Evolutionary conservation across 2,113 vertebrate species (phyloP).

Genomic region (Chaetops frenatus): DNA sequence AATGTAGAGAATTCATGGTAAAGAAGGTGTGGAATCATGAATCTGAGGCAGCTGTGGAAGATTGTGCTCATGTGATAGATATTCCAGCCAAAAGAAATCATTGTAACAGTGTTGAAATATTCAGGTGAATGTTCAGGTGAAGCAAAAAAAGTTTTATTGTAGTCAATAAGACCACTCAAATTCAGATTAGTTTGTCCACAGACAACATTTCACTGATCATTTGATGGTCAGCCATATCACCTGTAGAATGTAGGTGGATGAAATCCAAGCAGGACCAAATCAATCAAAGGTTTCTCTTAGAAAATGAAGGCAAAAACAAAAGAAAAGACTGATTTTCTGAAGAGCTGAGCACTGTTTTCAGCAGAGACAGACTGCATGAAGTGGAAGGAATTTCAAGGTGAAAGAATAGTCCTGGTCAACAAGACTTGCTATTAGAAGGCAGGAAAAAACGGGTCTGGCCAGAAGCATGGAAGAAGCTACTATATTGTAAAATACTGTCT

Average conservation of each 20-base stretch:
- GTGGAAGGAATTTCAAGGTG: background rate
- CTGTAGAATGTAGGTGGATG: rapidly evolving
- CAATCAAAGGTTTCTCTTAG: background rate
- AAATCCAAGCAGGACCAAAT: background rate
- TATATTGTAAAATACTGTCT: background rate
- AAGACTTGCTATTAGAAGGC: background rate
- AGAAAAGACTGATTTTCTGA: background rate
- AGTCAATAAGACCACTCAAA: background rate
- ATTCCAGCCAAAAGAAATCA: background rate
- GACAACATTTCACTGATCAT: background rate
- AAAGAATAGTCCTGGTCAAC: background rate
- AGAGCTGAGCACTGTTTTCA: background rate
- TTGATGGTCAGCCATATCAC: background rate
- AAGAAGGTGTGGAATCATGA: background rate
- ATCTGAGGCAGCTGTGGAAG: background rate
- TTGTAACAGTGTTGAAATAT: background rate
- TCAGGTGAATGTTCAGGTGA: background rate
- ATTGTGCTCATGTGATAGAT: background rate
- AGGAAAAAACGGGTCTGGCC: background rate
- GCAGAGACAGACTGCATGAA: background rate
- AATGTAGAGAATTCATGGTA: rapidly evolving
- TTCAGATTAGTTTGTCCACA: background rate
- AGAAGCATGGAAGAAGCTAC: background rate
- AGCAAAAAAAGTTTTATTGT: background rate
- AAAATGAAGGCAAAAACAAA: background rate